These are phyloP conservation scores for Spatula versicolor DNA, from an alignment of 2,797 vertebrate genomes.

Conservation along the genomic window DNA sequence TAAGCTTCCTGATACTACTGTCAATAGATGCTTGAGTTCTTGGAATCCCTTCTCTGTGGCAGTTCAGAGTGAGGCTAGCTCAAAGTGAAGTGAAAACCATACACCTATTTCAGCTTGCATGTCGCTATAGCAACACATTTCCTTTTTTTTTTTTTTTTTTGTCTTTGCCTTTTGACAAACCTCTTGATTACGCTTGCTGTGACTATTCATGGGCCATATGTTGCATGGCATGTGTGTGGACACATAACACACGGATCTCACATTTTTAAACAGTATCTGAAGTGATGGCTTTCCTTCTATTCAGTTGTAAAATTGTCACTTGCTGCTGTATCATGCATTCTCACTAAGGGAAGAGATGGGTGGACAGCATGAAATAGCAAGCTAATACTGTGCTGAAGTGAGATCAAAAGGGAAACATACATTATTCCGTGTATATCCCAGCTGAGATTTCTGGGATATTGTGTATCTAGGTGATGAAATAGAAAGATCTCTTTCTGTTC, in stretches of 20 bases:
- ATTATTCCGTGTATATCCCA: neutral
- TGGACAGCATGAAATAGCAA: neutral
- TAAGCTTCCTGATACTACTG: neutral
- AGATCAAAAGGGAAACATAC: neutral
- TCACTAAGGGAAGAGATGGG: neutral
- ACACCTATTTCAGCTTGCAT: neutral
- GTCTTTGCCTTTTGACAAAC: neutral
- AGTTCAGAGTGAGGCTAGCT: neutral
- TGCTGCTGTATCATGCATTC: neutral
- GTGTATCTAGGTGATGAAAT: neutral
- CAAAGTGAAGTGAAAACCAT: neutral
- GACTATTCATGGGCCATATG: neutral
- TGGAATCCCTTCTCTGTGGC: neutral
- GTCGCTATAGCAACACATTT: neutral
- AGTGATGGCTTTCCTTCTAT: neutral
- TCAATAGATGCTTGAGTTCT: neutral
- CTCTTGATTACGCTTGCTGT: neutral
- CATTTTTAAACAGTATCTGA: neutral
- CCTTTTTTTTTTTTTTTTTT: neutral
- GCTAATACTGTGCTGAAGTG: neutral
- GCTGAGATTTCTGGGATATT: neutral
- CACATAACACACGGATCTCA: neutral
- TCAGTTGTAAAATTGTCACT: neutral
- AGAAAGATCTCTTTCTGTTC: neutral
- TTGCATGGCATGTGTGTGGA: neutral